Evolutionary conservation across 2,113 vertebrate genomes (phyloP), one percentile per base, ranked within the genome.

Genomic region (Stegostoma tigrinum): DNA sequence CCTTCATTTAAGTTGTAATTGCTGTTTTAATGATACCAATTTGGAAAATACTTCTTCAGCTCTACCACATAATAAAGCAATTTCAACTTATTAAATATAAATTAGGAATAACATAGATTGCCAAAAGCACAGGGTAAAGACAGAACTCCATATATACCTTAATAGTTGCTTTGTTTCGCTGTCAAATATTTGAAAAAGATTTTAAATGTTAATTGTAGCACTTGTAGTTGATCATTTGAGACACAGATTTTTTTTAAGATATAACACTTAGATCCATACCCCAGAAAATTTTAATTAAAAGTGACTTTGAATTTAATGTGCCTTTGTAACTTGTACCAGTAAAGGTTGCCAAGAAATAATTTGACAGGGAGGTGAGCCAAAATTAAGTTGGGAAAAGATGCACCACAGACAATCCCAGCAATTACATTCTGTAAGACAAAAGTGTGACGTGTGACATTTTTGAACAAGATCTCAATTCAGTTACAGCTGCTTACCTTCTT

Each of bases 1-100:
- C 94, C 94, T 95, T 95, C 94, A 72, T 95, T 95, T 95, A 75
- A 95, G 68, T 34, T 95, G 94, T 95, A 95, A 95, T 95, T 95
- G 94, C 94, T 75, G 75, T 72, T 95, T 95, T 95, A 95, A 95
- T 95, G 94, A 95, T 95, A 45, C 94, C 94, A 95, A 95, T 95
- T 95, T 95, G 94, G 94, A 95, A 95, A 95, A 95, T 95, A 75
- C 94, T 95, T 95, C 42, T 95, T 95, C 94, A 72, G 67, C 94
- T 95, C 94, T 52, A 48, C 94, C 52, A 72, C 94, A 95, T 95
- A 95, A 72, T 95, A 95, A 95, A 95, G 94, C 94, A 95, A 95
- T 95, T 95, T 95, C 42, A 72, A 95, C 94, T 95, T 95, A 95
- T 95, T 95, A 95, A 72, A 95, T 48, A 95, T 95, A 72, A 72